Evolutionary conservation across 2,113 vertebrate species (phyloP).

Genomic region (Ailuropoda melanoleuca): DNA sequence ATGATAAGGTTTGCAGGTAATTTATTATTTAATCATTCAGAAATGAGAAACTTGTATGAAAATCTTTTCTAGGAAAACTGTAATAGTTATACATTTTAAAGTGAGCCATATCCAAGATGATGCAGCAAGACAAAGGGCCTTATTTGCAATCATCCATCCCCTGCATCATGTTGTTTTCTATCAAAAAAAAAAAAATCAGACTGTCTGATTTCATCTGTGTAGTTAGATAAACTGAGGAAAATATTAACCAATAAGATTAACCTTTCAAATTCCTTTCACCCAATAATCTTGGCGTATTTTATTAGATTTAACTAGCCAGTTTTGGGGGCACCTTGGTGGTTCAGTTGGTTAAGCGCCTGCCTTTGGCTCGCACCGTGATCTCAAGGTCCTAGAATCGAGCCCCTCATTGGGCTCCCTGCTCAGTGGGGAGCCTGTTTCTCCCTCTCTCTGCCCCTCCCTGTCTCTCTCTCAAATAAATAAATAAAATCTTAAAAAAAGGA

Average conservation of each 20-base stretch:
- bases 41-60: neutral
- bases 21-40: constrained; percentile 14
- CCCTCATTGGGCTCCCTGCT: neutral
- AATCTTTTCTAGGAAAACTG: neutral
- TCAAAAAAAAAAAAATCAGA: neutral
- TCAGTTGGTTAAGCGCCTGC: neutral
- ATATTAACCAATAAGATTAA: neutral
- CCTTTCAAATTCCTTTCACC: neutral
- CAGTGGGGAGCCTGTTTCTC: neutral
- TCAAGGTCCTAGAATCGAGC: neutral
- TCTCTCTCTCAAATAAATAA: neutral
- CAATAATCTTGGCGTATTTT: neutral
- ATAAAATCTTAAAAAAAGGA: neutral
- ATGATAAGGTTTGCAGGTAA: neutral
- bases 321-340: neutral
- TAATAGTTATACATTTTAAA: neutral
- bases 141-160: neutral
- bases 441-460: neutral
- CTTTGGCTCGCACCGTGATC: neutral
- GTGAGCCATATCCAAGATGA: neutral
- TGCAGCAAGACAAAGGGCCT: neutral
- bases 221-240: neutral
- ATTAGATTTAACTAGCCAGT: neutral
- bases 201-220: neutral
- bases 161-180: neutral